phyloP scores from a whole-genome alignment of 2,797 vertebrate genomes.

The Typhlichthys eigenmanni region DNA sequence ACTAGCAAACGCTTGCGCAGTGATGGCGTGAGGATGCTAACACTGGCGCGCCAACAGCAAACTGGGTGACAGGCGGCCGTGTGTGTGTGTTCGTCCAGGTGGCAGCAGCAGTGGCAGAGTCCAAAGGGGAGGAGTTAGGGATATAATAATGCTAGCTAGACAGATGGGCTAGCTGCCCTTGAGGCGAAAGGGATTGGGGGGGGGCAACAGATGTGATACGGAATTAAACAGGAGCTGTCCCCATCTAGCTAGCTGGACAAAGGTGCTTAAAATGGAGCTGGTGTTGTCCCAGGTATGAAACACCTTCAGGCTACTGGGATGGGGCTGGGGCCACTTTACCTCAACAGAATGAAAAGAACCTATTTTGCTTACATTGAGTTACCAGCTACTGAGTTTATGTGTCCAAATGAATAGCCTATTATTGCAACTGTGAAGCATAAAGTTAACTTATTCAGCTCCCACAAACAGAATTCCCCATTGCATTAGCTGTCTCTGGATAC shows the following conservation, averaged over 20 bases:
- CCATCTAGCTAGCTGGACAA: background rate
- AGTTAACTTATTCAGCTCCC: too few relatives aligned
- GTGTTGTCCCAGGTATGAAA: background rate
- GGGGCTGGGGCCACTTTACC: too few relatives aligned
- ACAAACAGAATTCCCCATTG: too few relatives aligned
- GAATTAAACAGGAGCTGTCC: background rate
- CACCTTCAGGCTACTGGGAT: background rate
- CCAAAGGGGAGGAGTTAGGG: constrained; percentile 3
- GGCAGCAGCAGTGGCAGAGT: background rate
- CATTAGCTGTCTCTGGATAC: too few relatives aligned
- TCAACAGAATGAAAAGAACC: too few relatives aligned
- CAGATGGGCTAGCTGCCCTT: constrained; percentile 14
- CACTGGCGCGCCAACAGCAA: constrained; percentile 28
- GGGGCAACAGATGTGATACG: constrained; percentile 1
- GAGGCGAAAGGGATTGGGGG: constrained; percentile 25
- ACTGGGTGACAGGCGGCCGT: constrained; percentile 13
- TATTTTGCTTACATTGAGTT: too few relatives aligned
- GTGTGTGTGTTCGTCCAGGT: background rate
- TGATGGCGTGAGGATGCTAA: constrained; percentile 19
- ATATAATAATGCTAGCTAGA: constrained; percentile 1
- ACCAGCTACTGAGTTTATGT: too few relatives aligned
- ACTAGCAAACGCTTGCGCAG: constrained; percentile 54
- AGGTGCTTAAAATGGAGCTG: background rate
- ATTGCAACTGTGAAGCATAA: too few relatives aligned
- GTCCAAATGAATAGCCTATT: too few relatives aligned